Base-by-base conservation (phyloP, 2,113 vertebrate genomes). In the Coryphaenoides rupestris region DNA sequence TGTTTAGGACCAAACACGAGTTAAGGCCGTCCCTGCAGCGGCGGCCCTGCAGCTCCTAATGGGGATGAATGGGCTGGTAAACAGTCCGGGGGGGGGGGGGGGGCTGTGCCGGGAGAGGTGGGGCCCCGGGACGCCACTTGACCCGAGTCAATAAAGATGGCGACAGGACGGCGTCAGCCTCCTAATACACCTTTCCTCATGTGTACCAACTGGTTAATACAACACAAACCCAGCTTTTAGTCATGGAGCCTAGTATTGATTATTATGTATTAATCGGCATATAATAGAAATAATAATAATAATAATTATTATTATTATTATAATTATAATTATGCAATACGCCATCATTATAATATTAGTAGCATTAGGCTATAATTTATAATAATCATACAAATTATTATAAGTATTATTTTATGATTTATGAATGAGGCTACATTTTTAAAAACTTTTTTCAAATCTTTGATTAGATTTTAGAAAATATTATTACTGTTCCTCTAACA, bases 131-230 rank as follows among this genome's bases (percentile, higher is more conserved):
- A 66, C 56, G 46, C 55, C 61, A 67, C 68, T 69, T 76, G 76
- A 81, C 77, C 74, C 69, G 64, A 21, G 74, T 79, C 83, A 85
- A 87, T 71, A 81, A 47, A 78, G 75, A 52, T 69, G 75, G 79
- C 80, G 88, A 90, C 89, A 89, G 23, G 2, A 54, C 56, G 85
- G 84, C 84, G 86, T 79, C 73, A 10, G 46, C 12, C 73, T 54
- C 33, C 45, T 22, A 21, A 13, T 12, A n/a, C 52, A 21, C 17
- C 19, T 54, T 54, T n/a, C 7, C 9, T 10, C 2, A 16, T 54
- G 5, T 55, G n/a, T 21, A 55, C 4, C 19, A n/a, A 16, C 13
- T 16, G 15, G 15, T 57, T 40, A 40, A 57, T 13, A 17, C 22
- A 12, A 56, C 55, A 24, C 9, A 21, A 57, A 55, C 21, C 21